Evolutionary conservation across 2,797 vertebrate genomes (phyloP).

Genomic region (Peromyscus attwateri): DNA sequence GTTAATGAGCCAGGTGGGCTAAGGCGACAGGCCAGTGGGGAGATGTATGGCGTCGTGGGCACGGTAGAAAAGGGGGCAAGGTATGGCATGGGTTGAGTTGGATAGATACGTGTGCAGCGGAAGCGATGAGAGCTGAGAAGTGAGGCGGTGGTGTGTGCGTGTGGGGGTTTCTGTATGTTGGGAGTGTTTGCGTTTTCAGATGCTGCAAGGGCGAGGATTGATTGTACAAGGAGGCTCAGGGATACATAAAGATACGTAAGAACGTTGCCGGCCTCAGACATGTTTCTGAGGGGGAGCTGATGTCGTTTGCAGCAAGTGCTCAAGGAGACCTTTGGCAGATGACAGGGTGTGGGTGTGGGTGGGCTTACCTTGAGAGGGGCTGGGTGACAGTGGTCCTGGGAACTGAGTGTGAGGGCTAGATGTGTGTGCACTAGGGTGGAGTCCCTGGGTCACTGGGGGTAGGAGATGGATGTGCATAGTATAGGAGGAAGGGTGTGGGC

Average conservation of each 20-base stretch:
- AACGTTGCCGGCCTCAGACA: background rate
- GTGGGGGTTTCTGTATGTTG: background rate
- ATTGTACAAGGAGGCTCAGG: background rate
- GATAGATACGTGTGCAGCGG: background rate
- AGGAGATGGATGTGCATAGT: background rate
- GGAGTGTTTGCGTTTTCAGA: background rate
- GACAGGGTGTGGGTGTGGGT: background rate
- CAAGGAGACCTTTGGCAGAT: background rate
- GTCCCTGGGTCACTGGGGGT: slow-evolving; percentile 38
- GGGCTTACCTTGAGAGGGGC: background rate
- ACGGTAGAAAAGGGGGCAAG: background rate
- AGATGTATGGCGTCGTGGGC: background rate
- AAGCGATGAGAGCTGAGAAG: background rate
- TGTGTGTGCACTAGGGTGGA: background rate
- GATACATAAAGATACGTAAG: background rate
- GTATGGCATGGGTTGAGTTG: background rate
- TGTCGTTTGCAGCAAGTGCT: background rate
- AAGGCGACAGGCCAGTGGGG: background rate
- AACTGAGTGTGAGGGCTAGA: background rate
- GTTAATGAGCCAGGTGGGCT: background rate
- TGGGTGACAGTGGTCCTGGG: background rate
- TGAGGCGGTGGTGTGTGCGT: background rate
- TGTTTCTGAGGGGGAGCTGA: background rate
- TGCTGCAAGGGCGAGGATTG: background rate
- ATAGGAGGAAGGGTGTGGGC: background rate